A percentile compares a stretch with the other conserved stretches of the same genome.
Evolutionary conservation across 2,113 vertebrate species (phyloP).

Genomic region (Pristiophorus japonicus): DNA sequence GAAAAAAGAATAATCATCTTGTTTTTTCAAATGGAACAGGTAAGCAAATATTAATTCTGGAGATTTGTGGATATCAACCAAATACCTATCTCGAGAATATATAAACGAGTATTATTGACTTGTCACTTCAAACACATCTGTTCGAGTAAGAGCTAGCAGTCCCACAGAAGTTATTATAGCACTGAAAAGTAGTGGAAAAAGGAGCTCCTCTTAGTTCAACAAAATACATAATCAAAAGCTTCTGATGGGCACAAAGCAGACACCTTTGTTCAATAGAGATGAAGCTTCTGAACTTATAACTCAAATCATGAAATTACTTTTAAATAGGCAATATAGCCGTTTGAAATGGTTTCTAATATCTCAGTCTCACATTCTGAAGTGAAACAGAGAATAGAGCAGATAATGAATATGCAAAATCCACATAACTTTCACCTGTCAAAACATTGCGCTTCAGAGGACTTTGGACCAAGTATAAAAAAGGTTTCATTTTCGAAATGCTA

Average conservation of each 20-base stretch:
- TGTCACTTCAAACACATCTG: background rate
- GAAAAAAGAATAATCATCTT: background rate
- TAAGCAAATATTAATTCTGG: background rate
- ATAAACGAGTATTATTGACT: background rate
- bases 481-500: too few relatives aligned
- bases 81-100: background rate
- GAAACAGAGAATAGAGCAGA: background rate
- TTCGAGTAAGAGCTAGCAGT: background rate
- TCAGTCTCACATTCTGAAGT: background rate
- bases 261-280: background rate
- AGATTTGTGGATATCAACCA: background rate
- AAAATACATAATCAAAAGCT: background rate
- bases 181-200: background rate
- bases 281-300: background rate
- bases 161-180: background rate
- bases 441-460: too few relatives aligned
- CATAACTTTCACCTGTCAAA: background rate
- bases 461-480: too few relatives aligned
- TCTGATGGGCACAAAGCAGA: background rate
- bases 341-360: background rate
- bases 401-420: background rate
- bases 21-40: background rate
- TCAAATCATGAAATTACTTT: background rate
- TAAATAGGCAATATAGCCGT: background rate
- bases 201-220: background rate